Base-by-base conservation (phyloP, 2,797 vertebrate species). In the Hippocampus kuda region DNA sequence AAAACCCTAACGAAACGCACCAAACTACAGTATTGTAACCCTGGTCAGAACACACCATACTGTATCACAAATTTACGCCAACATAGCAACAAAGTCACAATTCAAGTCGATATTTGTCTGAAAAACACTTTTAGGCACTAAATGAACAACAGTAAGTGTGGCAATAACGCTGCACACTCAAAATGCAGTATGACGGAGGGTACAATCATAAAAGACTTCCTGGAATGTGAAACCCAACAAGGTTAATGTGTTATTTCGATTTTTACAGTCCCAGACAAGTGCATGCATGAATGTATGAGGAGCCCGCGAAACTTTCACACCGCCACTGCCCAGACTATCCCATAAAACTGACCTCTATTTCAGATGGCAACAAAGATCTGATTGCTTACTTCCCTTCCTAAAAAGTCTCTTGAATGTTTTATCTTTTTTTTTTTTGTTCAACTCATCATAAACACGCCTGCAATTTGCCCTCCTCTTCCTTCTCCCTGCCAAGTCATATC, bases 271-370 rank as follows among this genome's bases (percentile, higher is more conserved):
- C 16, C 57, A 9, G 27, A 60, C 57, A 34, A 34, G 57, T 18
- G 3, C 30, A 18, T 30, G 16, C 57, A 20, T 18, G 57, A 8
- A 60, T 60, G 27, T 60, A 60, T 60, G 6, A 30, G 27, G 27
- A 65, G 13, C 42, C n/a, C 13, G 1, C 42, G 16, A 24, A 60
- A 62, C 18, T 69, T 65, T 48, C 64, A 48, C 66, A 71, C 68
- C 72, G 68, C 65, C 26, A 49, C 54, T 66, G 48, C 62, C 60
- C 72, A 75, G 71, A 82, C 79, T 70, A 81, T 75, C 83, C 75
- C 77, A 77, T 79, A 66, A 72, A 85, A 85, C 83, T 77, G 65
- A 85, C 81, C 81, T 85, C 81, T 66, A 68, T 80, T 70, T 68
- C 70, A 81, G 66, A 79, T 63, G 73, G 42, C n/a, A 66, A 30